A percentile compares a stretch with the other conserved stretches of the same genome.
phyloP scores from a whole-genome alignment of 35 echinoderm and acorn worm genomes.

The Ptychodera flava region DNA sequence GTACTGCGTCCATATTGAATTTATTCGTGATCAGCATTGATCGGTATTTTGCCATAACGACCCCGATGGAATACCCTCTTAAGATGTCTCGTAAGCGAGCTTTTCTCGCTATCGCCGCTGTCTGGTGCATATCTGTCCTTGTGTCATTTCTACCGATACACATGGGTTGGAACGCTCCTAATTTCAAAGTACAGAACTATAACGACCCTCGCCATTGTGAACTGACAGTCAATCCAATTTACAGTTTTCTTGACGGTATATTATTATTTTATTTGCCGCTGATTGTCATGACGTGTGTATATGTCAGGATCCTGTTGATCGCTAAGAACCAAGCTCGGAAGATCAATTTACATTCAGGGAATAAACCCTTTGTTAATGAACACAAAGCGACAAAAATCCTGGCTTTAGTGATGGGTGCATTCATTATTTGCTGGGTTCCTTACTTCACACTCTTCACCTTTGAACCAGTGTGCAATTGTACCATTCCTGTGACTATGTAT shows the following conservation, averaged over 20 bases:
- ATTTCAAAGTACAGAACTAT: not conserved
- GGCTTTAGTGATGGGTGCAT: conserved; percentile 54
- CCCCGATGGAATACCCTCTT: conserved; percentile 48
- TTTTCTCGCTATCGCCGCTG: conserved; percentile 20
- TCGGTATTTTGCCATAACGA: conserved; percentile 53
- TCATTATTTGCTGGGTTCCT: conserved; percentile 63
- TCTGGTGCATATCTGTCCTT: conserved; percentile 24
- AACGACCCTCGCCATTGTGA: not conserved
- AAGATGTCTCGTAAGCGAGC: conserved; percentile 25
- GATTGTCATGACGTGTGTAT: conserved; percentile 39
- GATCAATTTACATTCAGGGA: not conserved
- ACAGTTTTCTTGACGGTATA: not conserved
- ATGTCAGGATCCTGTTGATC: conserved; percentile 38
- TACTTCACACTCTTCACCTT: conserved; percentile 37
- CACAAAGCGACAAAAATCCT: conserved; percentile 44
- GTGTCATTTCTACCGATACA: conserved; percentile 36
- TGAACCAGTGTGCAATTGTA: conserved; percentile 22
- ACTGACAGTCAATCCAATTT: conserved; percentile 1
- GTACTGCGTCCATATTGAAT: conserved; percentile 54
- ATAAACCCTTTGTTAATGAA: conserved; percentile 43
- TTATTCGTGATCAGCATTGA: conserved; percentile 59
- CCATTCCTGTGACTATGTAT: conserved; percentile 2
- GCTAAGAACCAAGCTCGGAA: conserved; percentile 43
- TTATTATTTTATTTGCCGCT: conserved; percentile 35
- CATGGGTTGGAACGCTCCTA: not conserved